Evolutionary conservation across 2,113 vertebrate species (phyloP), one percentile per base, ranked within the genome.

Genomic region (Cyprinodon brontotheroides): DNA sequence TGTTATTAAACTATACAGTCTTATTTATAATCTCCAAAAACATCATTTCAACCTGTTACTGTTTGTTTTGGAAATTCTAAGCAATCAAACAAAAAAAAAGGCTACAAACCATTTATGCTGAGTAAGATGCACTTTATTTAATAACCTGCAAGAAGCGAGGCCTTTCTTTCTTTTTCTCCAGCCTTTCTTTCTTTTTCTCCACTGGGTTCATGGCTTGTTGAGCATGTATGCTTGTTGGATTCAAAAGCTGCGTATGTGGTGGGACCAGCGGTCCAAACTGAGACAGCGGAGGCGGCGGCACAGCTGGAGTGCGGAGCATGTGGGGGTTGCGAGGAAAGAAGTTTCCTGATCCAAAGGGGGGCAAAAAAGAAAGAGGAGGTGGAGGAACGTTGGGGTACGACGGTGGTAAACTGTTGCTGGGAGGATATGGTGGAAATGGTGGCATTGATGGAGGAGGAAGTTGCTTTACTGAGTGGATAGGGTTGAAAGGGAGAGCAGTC

Each of bases 71-170:
- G 29, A 15, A 36, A 4, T 61, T 70, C 15, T 40, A 12, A 37
- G 43, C 41, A 10, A 60, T 2, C 2, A 57, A 57, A 57, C 20
- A 7, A 57, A 41, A 41, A 41, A 41, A 57, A 57, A 57, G n/a
- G 50, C 50, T 57, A 57, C 50, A 38, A 62, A 38, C 29, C 37
- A 15, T 29, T 60, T 15, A 36, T 12, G 17, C 57, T 29, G 29
- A 29, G 29, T 29, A 29, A 29, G 29, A 29, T 29, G 29, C 29
- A 29, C 29, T 29, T 38, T 38, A 39, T 8, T 90, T 59, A 39
- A 93, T 87, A 9, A 87, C 86, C 69, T 89, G 90, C 82, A 93
- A 57, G 74, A 79, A 92, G 40, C 92, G 85, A 0, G 65, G 83
- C 69, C 89, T 82, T 3, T 75, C 13, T 48, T 3, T 10, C 0